A percentile compares a stretch with the other conserved stretches of the same genome.
phyloP scores from a whole-genome alignment of 2,888 invertebrate genomes.

The Liopterus haemorrhoidalis region DNA sequence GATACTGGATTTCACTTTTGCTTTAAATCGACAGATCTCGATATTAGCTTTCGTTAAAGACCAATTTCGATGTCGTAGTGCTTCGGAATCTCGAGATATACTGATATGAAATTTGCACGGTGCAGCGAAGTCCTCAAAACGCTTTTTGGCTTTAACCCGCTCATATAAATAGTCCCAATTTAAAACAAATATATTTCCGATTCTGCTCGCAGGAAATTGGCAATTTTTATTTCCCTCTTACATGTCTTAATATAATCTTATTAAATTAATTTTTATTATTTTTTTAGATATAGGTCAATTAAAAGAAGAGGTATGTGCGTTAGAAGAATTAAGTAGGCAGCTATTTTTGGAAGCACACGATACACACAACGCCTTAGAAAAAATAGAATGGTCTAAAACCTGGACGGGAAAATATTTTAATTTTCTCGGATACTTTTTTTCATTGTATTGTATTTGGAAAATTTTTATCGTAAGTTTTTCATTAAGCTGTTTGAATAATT shows the following conservation, averaged over 20 bases:
- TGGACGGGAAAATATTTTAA: slow-evolving; percentile 98
- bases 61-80: no score
- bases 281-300: slow-evolving; percentile 70
- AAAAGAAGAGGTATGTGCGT: slow-evolving; percentile 74
- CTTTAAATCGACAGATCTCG: no score
- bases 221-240: no score
- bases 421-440: slow-evolving; percentile 96
- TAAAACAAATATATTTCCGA: no score
- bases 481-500: background rate
- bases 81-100: no score
- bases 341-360: slow-evolving; percentile 95
- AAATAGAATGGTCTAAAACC: slow-evolving; percentile 90
- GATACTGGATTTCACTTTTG: no score
- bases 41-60: no score
- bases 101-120: no score
- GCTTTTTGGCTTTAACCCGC: no score
- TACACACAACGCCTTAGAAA: slow-evolving; percentile 83
- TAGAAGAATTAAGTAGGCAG: slow-evolving; percentile 90
- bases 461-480: slow-evolving; percentile 85
- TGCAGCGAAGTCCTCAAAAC: no score
- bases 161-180: no score
- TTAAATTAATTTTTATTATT: slow-evolving; percentile 8
- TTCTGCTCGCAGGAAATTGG: no score
- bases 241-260: slow-evolving; percentile 8
- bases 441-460: slow-evolving; percentile 97